Conservation (phyloP, 1,140 invertebrate genomes). For the Littorina saxatilis region DNA sequence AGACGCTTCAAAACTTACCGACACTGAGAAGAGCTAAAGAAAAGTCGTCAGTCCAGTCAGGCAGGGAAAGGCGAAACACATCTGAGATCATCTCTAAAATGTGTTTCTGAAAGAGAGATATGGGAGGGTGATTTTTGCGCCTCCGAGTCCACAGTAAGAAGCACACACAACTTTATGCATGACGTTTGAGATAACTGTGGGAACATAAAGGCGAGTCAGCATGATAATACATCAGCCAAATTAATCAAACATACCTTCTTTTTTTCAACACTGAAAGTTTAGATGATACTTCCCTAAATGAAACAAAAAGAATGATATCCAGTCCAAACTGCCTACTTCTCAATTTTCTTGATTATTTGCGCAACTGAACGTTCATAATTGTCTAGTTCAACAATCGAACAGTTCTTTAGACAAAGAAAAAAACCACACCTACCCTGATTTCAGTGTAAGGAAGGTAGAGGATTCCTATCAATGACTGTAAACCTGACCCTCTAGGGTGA, state of each 20-base stretch:
- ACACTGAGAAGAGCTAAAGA: constrained; percentile 89
- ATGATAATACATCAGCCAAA: no score
- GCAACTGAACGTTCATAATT: background rate
- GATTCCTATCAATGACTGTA: constrained; percentile 90
- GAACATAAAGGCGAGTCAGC: no score
- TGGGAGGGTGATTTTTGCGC: no score
- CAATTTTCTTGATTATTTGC: no score
- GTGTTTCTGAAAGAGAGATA: constrained; percentile 86
- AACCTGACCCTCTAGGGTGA: constrained; percentile 74
- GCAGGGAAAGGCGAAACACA: constrained; percentile 88
- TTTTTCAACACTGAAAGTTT: no score
- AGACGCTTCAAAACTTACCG: constrained; percentile 70
- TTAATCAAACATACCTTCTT: no score
- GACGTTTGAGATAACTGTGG: no score
- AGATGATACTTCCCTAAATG: no score
- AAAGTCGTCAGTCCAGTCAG: constrained; percentile 94
- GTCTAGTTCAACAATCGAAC: background rate
- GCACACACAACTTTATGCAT: no score
- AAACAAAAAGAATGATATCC: no score
- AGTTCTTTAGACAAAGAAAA: background rate
- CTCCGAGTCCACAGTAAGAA: no score
- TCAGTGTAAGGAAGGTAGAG: constrained; percentile 91
- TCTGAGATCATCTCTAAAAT: constrained; percentile 94
- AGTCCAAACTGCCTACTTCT: no score
- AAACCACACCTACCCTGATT: constrained; percentile 83